These are phyloP conservation scores for Silurus glanis DNA, from an alignment of 2,113 vertebrate genomes.

Conservation along the genomic window DNA sequence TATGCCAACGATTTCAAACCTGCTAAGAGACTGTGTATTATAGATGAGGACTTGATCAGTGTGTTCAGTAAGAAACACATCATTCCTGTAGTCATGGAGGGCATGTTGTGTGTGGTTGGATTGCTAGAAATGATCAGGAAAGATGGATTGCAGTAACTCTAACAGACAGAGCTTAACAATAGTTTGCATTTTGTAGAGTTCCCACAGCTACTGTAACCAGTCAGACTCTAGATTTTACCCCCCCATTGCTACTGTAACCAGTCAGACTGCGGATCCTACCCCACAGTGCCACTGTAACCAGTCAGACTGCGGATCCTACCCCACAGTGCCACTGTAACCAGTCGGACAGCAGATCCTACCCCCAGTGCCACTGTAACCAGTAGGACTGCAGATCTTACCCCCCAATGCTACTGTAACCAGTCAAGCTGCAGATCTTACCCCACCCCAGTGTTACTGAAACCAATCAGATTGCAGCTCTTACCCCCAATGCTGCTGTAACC, in stretches of 20 bases:
- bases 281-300: not conserved
- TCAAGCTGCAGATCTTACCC: not conserved
- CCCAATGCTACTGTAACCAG: not conserved
- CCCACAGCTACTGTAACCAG: not conserved
- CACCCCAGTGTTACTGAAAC: not conserved
- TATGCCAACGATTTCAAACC: not conserved
- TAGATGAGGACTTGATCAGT: not conserved
- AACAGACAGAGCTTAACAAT: not conserved
- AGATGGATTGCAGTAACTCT: not conserved
- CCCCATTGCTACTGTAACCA: not conserved
- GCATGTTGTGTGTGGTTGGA: not conserved
- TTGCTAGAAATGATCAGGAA: not conserved
- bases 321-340: not conserved
- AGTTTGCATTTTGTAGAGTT: not conserved
- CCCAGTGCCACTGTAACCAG: not conserved
- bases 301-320: not conserved
- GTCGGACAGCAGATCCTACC: not conserved
- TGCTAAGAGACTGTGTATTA: not conserved
- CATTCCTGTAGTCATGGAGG: not conserved
- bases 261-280: not conserved
- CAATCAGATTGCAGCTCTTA: not conserved
- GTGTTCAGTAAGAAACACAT: not conserved
- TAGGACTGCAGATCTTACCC: not conserved
- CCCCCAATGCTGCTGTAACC: too few relatives aligned
- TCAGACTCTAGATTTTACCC: not conserved